Percentiles rank a stretch among this genome's conserved stretches.
Conservation (phyloP, 2,888 invertebrate genomes). For the Hetaerina titia region DNA sequence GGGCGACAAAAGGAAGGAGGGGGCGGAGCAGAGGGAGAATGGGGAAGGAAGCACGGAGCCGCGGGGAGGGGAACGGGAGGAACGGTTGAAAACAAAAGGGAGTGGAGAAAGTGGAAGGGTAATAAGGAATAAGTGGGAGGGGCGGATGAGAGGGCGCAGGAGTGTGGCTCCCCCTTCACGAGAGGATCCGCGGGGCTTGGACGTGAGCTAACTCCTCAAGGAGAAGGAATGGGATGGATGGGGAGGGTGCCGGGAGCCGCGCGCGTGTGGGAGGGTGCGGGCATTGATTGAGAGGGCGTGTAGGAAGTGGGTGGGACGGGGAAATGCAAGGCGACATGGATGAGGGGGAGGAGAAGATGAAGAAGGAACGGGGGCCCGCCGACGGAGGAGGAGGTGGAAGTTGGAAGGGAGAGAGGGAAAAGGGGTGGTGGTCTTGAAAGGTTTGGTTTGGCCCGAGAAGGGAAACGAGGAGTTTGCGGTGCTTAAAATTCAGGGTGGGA, state of each 20-base stretch:
- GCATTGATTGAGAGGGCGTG: slow-evolving; percentile 44
- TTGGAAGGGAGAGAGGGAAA: neutral
- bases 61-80: neutral
- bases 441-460: neutral
- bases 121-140: neutral
- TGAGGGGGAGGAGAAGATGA: too few relatives aligned
- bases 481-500: too few relatives aligned
- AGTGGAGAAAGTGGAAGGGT: neutral
- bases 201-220: slow-evolving; percentile 44
- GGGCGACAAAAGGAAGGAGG: neutral
- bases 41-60: neutral
- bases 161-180: neutral
- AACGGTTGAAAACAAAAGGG: neutral
- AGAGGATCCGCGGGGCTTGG: slow-evolving; percentile 27
- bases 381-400: neutral
- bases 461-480: too few relatives aligned
- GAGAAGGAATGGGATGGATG: neutral
- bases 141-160: neutral
- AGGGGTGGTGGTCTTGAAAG: neutral
- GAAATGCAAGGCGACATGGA: too few relatives aligned
- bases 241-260: neutral
- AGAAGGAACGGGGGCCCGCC: too few relatives aligned
- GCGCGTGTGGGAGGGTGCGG: neutral
- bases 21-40: neutral
- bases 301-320: neutral